These are phyloP conservation scores for Monomorium pharaonis DNA, from an alignment of 1,140 invertebrate species.

Conservation along the genomic window DNA sequence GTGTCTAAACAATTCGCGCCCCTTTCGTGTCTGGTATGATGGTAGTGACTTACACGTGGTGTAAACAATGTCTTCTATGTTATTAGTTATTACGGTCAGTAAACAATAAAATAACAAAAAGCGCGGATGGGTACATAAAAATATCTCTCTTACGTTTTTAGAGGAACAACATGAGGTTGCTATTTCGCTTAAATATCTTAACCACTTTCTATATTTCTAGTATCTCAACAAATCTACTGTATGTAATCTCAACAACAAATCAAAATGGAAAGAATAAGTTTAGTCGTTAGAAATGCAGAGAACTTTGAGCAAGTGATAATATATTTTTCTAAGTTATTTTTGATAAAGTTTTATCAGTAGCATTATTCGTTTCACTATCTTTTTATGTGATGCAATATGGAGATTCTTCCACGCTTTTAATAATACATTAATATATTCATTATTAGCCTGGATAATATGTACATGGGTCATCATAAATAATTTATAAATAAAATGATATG, in stretches of 20 bases:
- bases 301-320: background rate
- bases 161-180: background rate
- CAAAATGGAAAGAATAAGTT: background rate
- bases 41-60: background rate
- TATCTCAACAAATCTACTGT: background rate
- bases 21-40: background rate
- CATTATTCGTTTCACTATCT: background rate
- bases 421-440: background rate
- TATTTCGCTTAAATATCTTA: background rate
- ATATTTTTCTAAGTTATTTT: background rate
- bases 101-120: background rate
- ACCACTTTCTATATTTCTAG: background rate
- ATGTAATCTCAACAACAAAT: background rate
- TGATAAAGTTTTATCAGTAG: background rate
- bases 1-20: constrained; percentile 41
- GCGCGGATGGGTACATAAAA: background rate
- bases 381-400: background rate
- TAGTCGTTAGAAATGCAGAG: background rate
- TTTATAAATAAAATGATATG: no score
- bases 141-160: background rate
- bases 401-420: background rate
- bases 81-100: background rate
- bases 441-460: background rate
- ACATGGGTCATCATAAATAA: no score
- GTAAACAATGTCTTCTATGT: constrained; percentile 13